Evolutionary conservation across 2,113 vertebrate genomes (phyloP).

Genomic region (Nyctereutes procyonoides): DNA sequence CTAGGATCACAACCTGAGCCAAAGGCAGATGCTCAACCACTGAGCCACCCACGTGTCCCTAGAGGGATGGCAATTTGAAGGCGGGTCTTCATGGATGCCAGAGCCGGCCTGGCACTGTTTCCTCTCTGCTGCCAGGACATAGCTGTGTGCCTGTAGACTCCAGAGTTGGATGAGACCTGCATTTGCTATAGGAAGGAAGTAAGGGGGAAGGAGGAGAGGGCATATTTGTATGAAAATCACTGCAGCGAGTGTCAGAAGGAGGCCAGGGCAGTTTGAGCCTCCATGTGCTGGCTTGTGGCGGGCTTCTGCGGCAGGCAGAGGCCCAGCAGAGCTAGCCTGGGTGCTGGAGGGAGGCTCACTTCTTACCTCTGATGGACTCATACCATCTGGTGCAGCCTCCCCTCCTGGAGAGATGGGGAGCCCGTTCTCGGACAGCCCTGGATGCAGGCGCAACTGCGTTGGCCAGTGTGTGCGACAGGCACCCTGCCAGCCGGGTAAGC

Average conservation of each 20-base stretch:
- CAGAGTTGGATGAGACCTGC: too few species aligned
- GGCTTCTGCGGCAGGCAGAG: neutral
- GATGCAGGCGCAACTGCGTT: neutral
- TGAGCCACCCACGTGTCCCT: too few species aligned
- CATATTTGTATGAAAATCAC: neutral
- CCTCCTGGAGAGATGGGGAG: neutral
- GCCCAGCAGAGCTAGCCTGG: neutral
- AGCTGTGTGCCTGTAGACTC: accelerated
- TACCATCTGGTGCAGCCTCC: neutral
- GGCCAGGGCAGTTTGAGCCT: neutral
- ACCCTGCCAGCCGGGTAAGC: neutral
- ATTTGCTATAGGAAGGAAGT: neutral
- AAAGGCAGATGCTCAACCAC: too few species aligned
- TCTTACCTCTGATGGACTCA: neutral
- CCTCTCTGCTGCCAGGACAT: neutral
- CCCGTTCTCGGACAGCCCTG: neutral
- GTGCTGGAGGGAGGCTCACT: neutral
- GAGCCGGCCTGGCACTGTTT: neutral
- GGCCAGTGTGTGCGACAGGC: neutral
- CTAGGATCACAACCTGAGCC: too few species aligned
- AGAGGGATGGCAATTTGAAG: neutral
- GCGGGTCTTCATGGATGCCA: neutral
- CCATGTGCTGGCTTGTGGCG: too few species aligned
- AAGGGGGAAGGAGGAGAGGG: neutral
- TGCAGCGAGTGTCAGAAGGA: neutral